Base-by-base conservation (phyloP, 92 coral and sea anemone species). In the Plumapathes pennacea region DNA sequence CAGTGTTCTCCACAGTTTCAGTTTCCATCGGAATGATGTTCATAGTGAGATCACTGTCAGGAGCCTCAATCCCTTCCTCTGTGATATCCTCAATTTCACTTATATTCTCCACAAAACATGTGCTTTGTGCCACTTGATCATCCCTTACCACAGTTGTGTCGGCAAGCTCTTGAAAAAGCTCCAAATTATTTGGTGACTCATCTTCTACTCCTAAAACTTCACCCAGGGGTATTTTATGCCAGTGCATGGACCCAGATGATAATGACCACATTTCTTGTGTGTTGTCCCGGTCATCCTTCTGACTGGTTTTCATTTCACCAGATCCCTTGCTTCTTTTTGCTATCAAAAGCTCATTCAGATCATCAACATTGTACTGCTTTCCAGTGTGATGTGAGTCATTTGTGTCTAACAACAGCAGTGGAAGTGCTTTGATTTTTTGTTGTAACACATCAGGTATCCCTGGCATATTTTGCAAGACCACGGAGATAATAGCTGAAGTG, bases 151-250 rank as follows among this genome's bases (percentile, higher is more conserved):
- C n/a, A n/a, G n/a, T n/a, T n/a, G n/a, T n/a, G n/a, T n/a, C n/a
- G n/a, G n/a, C n/a, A n/a, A n/a, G n/a, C n/a, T n/a, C n/a, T n/a
- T n/a, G n/a, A n/a, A n/a, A n/a, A 2, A 67, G 25, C 45, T 67
- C 64, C 0, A 81, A 41, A 33, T 44, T 36, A 38, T 46, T 42
- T 17, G 64, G 38, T 11, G 81, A 45, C 44, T 38, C 41, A n/a
- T 44, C 26, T 8, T 57, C 45, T 4, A 56, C 42, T 36, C 90
- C 96, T 23, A 88, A 40, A 25, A 88, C 56, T 51, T 77, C 84
- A 0, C 96, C 96, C 28, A 78, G 38, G 37, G 96, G 80, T 42
- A 88, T 88, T 17, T 62, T 27, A n/a, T 78, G 63, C 96, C 96
- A 88, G 3, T 62, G 63, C 18, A 83, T 83, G 6, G 71, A 15